A percentile compares a stretch with the other conserved stretches of the same genome.
Evolutionary conservation across 2,888 invertebrate species (phyloP).

Genomic region (Idaea dimidiata): DNA sequence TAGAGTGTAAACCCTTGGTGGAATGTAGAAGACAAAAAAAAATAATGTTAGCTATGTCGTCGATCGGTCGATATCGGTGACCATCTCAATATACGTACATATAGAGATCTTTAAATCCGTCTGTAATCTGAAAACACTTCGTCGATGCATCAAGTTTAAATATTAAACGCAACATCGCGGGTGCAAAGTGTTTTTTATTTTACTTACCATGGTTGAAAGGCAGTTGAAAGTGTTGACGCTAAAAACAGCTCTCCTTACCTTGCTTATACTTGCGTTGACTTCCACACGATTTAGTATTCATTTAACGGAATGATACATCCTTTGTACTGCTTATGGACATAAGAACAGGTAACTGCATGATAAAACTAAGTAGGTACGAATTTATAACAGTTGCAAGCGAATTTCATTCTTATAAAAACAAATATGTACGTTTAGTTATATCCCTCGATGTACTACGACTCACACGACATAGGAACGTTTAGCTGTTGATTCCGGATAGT

Average conservation of each 20-base stretch:
- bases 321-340: conserved; percentile 41
- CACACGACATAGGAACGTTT: too few relatives aligned
- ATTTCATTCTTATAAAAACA: too few relatives aligned
- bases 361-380: too few relatives aligned
- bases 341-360: conserved; percentile 2
- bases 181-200: conserved; percentile 3
- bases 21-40: too few relatives aligned
- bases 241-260: conserved; percentile 47
- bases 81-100: conserved; percentile 17
- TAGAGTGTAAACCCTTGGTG: too few relatives aligned
- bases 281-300: conserved; percentile 54
- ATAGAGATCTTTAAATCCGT: background rate
- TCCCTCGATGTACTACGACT: too few relatives aligned
- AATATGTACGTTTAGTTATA: too few relatives aligned
- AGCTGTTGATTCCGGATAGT: too few relatives aligned
- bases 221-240: conserved; percentile 19
- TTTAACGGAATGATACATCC: conserved; percentile 58
- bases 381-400: too few relatives aligned
- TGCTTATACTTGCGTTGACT: conserved; percentile 30
- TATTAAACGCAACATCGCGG: background rate
- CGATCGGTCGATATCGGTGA: too few relatives aligned
- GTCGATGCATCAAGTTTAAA: background rate
- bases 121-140: conserved; percentile 1
- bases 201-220: background rate
- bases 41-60: too few relatives aligned